A percentile compares a stretch with the other conserved stretches of the same genome.
phyloP scores from a whole-genome alignment of 2,797 vertebrate genomes.

The Apogon talboti region DNA sequence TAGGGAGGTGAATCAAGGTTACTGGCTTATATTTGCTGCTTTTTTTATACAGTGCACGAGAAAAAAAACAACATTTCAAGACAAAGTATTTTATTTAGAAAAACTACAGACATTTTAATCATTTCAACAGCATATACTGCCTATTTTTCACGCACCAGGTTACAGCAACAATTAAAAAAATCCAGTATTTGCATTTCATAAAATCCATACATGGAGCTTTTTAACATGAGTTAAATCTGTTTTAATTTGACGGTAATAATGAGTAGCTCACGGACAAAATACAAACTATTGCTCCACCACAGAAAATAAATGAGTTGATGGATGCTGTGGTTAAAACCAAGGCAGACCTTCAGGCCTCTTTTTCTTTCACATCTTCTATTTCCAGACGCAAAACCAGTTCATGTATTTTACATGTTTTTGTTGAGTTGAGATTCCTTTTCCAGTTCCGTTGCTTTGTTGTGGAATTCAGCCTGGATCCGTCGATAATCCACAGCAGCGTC shows the following conservation, averaged over 20 bases:
- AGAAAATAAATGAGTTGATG: not conserved
- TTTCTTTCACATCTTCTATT: slow-evolving; percentile 80
- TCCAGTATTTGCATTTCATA: slow-evolving; percentile 1
- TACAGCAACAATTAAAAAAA: not conserved
- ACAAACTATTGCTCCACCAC: not conserved
- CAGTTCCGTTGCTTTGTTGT: slow-evolving; percentile 84
- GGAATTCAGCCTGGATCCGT: slow-evolving; percentile 82
- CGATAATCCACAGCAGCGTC: slow-evolving; percentile 82
- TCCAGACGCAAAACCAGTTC: slow-evolving; percentile 82
- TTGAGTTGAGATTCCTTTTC: slow-evolving; percentile 81
- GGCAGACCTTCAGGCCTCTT: slow-evolving; percentile 35
- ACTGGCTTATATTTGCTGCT: slow-evolving; percentile 3
- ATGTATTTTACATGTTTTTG: slow-evolving; percentile 28
- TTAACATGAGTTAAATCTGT: not conserved
- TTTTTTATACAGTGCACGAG: too few species aligned
- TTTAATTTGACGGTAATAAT: too few species aligned
- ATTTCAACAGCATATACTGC: not conserved
- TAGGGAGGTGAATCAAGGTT: not conserved
- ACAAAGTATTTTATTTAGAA: slow-evolving; percentile 38
- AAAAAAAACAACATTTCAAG: slow-evolving; percentile 5
- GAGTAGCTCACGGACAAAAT: not conserved
- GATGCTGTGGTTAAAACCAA: slow-evolving; percentile 18
- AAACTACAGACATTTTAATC: not conserved
- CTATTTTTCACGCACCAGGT: not conserved
- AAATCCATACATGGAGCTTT: not conserved